Conservation (phyloP, 2,888 invertebrate genomes). For the Linyphia triangularis region DNA sequence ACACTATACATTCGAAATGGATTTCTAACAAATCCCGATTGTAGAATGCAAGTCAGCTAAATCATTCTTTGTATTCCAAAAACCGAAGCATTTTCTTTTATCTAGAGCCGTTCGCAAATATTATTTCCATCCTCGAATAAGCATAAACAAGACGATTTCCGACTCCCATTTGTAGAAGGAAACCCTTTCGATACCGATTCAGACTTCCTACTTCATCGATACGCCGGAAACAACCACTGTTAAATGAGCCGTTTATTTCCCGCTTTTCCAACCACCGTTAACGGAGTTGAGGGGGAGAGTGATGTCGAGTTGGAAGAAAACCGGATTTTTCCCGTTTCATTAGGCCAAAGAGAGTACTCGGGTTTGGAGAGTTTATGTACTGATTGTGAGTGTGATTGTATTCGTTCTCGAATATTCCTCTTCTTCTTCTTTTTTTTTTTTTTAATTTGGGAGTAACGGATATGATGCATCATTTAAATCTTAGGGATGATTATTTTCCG, state of each 20-base stretch:
- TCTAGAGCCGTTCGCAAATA: not conserved
- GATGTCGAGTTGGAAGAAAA: conserved; percentile 7
- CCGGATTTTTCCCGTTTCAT: conserved; percentile 29
- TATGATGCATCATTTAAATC: not conserved
- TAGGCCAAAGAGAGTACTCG: conserved; percentile 9
- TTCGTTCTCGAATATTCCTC: not conserved
- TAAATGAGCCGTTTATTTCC: conserved; percentile 41
- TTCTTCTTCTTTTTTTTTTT: no score
- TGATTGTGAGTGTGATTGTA: not conserved
- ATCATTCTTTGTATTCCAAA: no score
- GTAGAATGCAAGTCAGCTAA: no score
- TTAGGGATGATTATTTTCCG: not conserved
- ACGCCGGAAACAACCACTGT: conserved; percentile 39
- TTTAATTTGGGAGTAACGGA: not conserved
- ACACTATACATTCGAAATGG: no score
- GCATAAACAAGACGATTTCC: conserved; percentile 9
- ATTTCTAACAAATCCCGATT: not conserved
- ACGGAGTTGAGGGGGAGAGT: not conserved
- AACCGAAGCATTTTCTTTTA: not conserved
- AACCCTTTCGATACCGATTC: conserved; percentile 24
- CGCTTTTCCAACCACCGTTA: not conserved
- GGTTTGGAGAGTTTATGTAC: not conserved
- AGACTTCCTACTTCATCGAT: conserved; percentile 28
- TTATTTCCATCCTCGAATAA: not conserved
- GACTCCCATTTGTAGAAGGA: conserved; percentile 17